Conservation (phyloP, 2,888 invertebrate species). For the Nebria brevicollis region DNA sequence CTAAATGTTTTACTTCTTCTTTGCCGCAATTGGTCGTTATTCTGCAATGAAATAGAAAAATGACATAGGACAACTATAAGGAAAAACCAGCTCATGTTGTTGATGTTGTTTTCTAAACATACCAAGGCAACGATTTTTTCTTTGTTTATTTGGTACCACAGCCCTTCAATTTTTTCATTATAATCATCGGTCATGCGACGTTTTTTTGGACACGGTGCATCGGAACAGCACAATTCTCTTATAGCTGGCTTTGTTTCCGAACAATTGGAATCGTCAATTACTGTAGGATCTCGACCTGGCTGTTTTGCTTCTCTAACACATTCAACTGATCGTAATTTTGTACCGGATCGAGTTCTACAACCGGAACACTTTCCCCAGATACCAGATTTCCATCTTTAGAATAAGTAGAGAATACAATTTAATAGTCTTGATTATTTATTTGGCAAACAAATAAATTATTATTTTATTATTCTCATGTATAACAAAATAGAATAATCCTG, state of each 20-base stretch:
- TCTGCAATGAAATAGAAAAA: background rate
- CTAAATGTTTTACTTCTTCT: background rate
- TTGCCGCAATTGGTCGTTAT: background rate
- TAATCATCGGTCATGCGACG: constrained; percentile 11
- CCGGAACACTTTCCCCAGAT: constrained; percentile 73
- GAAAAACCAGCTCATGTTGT: background rate
- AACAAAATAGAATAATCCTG: too few species aligned
- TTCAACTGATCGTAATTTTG: constrained; percentile 63
- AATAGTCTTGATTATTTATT: too few species aligned
- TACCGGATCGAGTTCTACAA: constrained; percentile 64
- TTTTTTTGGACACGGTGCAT: constrained; percentile 51
- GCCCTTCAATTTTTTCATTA: constrained; percentile 16
- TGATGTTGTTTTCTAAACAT: background rate
- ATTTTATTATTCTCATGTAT: too few species aligned
- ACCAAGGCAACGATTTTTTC: background rate
- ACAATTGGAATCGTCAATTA: constrained; percentile 60
- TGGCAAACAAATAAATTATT: too few species aligned
- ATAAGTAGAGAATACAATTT: too few species aligned
- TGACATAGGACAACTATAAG: background rate
- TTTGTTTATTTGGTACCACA: constrained; percentile 18
- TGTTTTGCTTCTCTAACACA: constrained; percentile 63
- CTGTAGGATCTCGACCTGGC: constrained; percentile 62
- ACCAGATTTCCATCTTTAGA: constrained; percentile 70
- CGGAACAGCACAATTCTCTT: constrained; percentile 57
- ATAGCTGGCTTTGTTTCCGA: constrained; percentile 54